Percentiles rank a stretch among this genome's conserved stretches.
Evolutionary conservation across 2,113 vertebrate genomes (phyloP).

Genomic region (Phyllopteryx taeniolatus): DNA sequence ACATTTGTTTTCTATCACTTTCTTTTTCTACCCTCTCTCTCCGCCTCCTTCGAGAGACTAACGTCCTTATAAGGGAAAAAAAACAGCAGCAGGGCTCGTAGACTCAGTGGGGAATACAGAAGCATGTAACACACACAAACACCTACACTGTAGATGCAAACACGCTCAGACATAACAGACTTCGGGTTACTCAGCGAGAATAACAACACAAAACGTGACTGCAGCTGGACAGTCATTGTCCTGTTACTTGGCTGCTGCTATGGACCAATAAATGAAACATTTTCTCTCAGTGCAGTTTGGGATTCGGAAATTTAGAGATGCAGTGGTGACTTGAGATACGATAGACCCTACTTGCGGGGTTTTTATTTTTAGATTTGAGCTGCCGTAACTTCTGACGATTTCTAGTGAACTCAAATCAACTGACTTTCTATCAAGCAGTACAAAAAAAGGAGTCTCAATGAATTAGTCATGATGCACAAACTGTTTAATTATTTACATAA

Average conservation of each 20-base stretch:
- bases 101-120: conserved; percentile 57
- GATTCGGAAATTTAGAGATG: not conserved
- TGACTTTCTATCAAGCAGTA: no score
- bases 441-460: no score
- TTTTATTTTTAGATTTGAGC: no score
- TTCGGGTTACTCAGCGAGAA: conserved; percentile 22
- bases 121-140: conserved; percentile 54
- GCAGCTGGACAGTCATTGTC: conserved; percentile 30
- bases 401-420: not conserved
- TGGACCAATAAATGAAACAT: conserved; percentile 18
- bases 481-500: no score
- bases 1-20: not conserved
- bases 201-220: conserved; percentile 32
- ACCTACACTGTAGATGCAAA: conserved; percentile 7
- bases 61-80: conserved; percentile 65
- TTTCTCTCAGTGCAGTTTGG: not conserved
- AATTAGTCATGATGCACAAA: no score
- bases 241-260: conserved; percentile 19
- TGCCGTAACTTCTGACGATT: no score
- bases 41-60: conserved; percentile 37
- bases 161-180: conserved; percentile 25
- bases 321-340: not conserved
- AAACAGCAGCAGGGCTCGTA: conserved; percentile 50
- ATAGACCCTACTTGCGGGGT: not conserved
- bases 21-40: conserved; percentile 5